Conservation (phyloP, 2,113 vertebrate species). For the Phrynosoma platyrhinos region DNA sequence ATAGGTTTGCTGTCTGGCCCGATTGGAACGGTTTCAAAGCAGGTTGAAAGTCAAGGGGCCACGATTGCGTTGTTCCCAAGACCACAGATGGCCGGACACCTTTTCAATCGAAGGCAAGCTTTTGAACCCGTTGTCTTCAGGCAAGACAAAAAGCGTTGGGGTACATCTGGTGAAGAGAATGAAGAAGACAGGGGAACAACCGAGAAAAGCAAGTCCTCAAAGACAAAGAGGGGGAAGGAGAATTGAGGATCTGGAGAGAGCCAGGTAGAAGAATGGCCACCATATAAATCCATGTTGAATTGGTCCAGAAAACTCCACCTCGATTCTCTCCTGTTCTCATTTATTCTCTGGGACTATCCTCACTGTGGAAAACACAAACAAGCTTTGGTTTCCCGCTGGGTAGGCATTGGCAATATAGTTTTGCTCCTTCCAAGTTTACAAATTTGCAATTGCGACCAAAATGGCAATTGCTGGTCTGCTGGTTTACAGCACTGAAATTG, state of each 20-base stretch:
- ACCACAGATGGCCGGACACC: neutral
- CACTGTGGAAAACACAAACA: neutral
- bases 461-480: too few relatives aligned
- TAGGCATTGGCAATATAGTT: neutral
- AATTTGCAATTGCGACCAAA: too few relatives aligned
- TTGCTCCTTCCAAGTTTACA: constrained; percentile 34
- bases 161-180: neutral
- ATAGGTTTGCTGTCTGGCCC: neutral
- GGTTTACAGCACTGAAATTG: too few relatives aligned
- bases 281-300: neutral
- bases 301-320: too few relatives aligned
- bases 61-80: neutral
- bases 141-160: neutral
- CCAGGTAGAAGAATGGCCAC: neutral
- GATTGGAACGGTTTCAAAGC: neutral
- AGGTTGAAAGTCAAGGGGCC: neutral
- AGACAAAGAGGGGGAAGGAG: neutral
- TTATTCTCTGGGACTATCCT: neutral
- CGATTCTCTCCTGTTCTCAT: neutral
- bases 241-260: neutral
- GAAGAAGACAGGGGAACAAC: neutral
- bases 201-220: neutral
- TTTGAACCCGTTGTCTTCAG: neutral
- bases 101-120: neutral
- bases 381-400: too few relatives aligned